A percentile compares a stretch with the other conserved stretches of the same genome.
These are phyloP conservation scores for Aphelocoma californica DNA, from an alignment of 2,797 vertebrate genomes.

Conservation along the genomic window DNA sequence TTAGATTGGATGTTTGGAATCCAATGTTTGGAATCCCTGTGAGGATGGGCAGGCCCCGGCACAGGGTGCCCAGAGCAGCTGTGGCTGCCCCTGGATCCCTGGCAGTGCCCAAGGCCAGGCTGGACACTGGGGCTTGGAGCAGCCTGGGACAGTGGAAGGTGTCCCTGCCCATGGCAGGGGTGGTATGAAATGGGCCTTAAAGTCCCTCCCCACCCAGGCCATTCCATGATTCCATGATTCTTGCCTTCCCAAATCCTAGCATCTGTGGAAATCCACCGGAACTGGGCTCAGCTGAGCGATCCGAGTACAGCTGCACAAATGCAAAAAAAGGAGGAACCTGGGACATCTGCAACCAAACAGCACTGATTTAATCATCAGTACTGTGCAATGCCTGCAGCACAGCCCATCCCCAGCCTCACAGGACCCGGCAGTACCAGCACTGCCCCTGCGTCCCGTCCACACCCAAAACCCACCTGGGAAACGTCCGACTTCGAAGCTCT, in stretches of 20 bases:
- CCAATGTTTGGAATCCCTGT: neutral
- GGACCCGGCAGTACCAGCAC: too few relatives aligned
- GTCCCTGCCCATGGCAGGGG: neutral
- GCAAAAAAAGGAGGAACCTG: neutral
- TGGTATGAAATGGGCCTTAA: rapidly evolving
- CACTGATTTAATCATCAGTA: neutral
- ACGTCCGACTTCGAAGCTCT: slow-evolving; percentile 93
- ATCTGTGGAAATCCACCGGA: neutral
- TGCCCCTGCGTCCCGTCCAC: neutral
- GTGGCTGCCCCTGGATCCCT: neutral
- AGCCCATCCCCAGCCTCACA: neutral
- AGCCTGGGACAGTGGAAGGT: rapidly evolving
- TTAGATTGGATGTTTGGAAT: too few relatives aligned
- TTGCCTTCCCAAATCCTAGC: neutral
- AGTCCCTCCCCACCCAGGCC: neutral
- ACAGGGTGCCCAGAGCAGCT: neutral
- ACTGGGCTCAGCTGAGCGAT: neutral
- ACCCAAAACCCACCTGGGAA: slow-evolving; percentile 85
- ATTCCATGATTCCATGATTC: neutral
- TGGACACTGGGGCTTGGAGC: neutral
- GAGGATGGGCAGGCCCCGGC: neutral
- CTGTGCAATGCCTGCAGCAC: neutral
- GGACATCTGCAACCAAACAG: neutral
- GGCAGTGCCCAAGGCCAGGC: neutral
- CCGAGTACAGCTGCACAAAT: neutral